These are phyloP conservation scores for Tauraco hartlaubi DNA, from an alignment of 2,797 vertebrate species.

Conservation along the genomic window DNA sequence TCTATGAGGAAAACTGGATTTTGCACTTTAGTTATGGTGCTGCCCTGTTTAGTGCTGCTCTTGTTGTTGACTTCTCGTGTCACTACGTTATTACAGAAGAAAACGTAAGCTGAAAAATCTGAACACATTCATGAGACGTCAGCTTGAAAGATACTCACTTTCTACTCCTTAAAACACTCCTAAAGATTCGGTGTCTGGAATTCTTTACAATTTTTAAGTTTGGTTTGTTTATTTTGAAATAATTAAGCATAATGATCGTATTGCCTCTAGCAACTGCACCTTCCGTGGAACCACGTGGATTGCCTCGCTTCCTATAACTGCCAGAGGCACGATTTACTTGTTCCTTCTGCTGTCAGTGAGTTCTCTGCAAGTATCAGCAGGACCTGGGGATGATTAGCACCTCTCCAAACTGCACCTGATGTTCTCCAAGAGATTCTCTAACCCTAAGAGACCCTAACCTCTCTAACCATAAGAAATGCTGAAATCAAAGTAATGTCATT, in stretches of 20 bases:
- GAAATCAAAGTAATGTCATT: background rate
- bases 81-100: background rate
- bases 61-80: background rate
- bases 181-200: background rate
- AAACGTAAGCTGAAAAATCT: background rate
- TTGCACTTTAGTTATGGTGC: background rate
- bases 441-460: no score
- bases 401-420: background rate
- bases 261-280: background rate
- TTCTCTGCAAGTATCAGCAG: background rate
- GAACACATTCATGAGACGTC: background rate
- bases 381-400: background rate
- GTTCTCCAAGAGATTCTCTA: background rate
- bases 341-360: background rate
- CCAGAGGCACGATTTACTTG: background rate
- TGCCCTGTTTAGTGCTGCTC: background rate
- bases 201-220: background rate
- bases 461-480: background rate
- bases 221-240: background rate
- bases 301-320: background rate
- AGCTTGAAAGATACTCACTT: background rate
- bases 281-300: background rate
- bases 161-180: background rate
- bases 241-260: background rate
- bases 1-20: background rate